Conservation (phyloP, 2,888 invertebrate species). For the Drosophila limbata region DNA sequence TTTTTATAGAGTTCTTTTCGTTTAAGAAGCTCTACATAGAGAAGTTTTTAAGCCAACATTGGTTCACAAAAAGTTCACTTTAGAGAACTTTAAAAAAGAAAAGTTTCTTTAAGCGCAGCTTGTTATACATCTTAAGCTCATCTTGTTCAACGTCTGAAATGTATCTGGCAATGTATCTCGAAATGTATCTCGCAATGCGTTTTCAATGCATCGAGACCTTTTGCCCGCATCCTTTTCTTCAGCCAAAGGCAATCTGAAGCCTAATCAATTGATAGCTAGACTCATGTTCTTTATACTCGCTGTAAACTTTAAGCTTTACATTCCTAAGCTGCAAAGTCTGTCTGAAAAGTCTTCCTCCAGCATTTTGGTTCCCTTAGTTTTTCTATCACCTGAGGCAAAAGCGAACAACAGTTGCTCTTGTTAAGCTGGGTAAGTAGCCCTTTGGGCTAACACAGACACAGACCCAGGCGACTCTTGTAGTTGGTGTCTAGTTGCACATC, state of each 20-base stretch:
- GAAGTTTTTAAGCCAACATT: too few relatives aligned
- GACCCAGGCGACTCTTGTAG: slow-evolving; percentile 4
- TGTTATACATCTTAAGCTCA: neutral
- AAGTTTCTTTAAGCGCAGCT: neutral
- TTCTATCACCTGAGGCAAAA: slow-evolving; percentile 4
- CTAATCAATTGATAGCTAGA: slow-evolving; percentile 41
- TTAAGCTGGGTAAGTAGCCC: slow-evolving; percentile 38
- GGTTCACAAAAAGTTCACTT: too few relatives aligned
- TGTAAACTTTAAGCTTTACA: slow-evolving; percentile 22
- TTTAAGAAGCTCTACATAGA: neutral
- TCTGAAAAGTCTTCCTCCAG: neutral
- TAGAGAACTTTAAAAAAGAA: neutral
- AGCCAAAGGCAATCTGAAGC: neutral
- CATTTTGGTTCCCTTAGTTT: too few relatives aligned
- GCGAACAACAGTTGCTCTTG: slow-evolving; percentile 41
- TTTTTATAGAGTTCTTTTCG: neutral
- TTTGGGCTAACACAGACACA: slow-evolving; percentile 24
- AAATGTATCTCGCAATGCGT: neutral
- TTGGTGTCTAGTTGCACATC: slow-evolving; percentile 59
- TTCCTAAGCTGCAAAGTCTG: neutral
- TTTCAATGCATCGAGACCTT: neutral
- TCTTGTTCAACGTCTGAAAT: slow-evolving; percentile 7
- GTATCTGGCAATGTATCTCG: slow-evolving; percentile 5
- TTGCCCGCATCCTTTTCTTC: neutral
- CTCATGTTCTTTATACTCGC: slow-evolving; percentile 21